Base-by-base conservation (phyloP, 2,113 vertebrate species). In the Cyrtonyx montezumae region DNA sequence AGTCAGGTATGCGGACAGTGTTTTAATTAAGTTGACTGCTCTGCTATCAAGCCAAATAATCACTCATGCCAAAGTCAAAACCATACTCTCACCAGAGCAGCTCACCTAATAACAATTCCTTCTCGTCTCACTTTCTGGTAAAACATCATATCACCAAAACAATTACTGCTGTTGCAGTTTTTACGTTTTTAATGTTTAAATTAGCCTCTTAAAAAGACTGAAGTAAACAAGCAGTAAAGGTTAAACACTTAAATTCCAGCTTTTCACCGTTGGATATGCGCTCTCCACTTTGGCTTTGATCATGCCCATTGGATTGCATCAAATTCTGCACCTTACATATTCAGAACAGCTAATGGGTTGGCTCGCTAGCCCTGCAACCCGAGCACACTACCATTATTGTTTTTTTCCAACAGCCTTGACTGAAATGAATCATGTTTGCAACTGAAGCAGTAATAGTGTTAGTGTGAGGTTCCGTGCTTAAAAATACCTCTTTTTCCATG, bases 21-120 rank as follows among this genome's bases (percentile, higher is more conserved):
- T 88, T 95, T 97, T 97, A 97, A 97, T 97, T 96, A 96, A 97
- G 87, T 71, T 88, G 95, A 85, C 94, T 15, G 28, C 82, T 95
- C 92, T 78, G 92, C 85, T 88, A 90, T 94, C 92, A n/a, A 77
- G 84, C 91, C 89, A 95, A 96, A 89, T 61, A 75, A 74, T 91
- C 92, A 14, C 81, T 95, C 95, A 81, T 95, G 94, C 80, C 58
- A 69, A 42, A 77, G 81, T 28, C 22, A 79, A 91, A 90, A 95
- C 56, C 4, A 0, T 55, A 95, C 53, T 65, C 89, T 84, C 79
- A 55, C 40, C 70, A 23, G 55, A 86, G 66, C 2, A 59, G 58
- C 77, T 67, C 51, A 82, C 45, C 40, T 77, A 65, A 87, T n/a
- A 68, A 8, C 5, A 56, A 9, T 37, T 37, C 77, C 92, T 93